These are phyloP conservation scores for Malachius bipustulatus DNA, from an alignment of 2,888 invertebrate species.

Conservation along the genomic window DNA sequence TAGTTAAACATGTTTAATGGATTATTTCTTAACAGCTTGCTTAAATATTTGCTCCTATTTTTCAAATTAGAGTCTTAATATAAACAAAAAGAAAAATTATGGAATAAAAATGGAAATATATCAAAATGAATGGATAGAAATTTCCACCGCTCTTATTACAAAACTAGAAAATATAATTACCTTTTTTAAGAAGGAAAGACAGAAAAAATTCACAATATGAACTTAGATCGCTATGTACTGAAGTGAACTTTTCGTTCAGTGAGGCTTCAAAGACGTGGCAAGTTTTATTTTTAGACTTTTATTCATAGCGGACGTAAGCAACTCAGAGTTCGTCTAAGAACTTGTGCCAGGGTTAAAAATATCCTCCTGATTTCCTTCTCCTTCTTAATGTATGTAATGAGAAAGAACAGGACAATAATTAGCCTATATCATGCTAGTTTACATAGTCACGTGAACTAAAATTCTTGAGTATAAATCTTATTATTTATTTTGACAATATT, in stretches of 20 bases:
- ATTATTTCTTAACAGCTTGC: too few relatives aligned
- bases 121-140: too few relatives aligned
- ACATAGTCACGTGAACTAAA: not conserved
- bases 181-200: too few relatives aligned
- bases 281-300: not conserved
- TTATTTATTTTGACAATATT: not conserved
- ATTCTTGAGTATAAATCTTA: not conserved
- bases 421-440: too few relatives aligned
- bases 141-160: too few relatives aligned
- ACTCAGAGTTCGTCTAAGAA: not conserved
- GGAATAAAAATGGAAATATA: too few relatives aligned
- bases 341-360: constrained; percentile 1
- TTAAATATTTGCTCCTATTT: too few relatives aligned
- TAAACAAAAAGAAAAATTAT: too few relatives aligned
- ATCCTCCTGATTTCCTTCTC: not conserved
- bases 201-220: too few relatives aligned
- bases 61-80: too few relatives aligned
- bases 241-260: not conserved
- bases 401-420: not conserved
- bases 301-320: not conserved
- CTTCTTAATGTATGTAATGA: not conserved
- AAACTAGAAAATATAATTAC: too few relatives aligned
- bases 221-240: not conserved
- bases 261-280: not conserved
- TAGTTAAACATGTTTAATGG: too few relatives aligned